Percentiles rank a stretch among this genome's conserved stretches.
Conservation (phyloP, 2,113 vertebrate species). For the Rhea pennata region DNA sequence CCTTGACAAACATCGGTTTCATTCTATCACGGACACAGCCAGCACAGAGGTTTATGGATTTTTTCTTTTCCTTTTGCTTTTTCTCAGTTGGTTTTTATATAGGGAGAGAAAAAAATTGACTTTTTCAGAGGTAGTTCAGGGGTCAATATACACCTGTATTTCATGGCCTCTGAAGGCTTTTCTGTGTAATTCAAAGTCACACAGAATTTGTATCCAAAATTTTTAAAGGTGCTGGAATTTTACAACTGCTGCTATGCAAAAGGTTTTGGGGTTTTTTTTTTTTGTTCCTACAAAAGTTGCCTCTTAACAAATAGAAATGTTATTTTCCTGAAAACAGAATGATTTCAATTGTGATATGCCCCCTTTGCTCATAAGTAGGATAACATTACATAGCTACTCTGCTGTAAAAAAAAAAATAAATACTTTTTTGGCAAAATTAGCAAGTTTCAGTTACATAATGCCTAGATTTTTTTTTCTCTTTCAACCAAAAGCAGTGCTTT, state of each 20-base stretch:
- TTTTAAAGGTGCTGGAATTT: neutral
- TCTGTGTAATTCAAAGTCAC: neutral
- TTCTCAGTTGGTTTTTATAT: neutral
- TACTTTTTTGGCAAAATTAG: neutral
- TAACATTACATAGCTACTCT: neutral
- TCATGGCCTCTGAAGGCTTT: neutral
- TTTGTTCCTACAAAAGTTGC: neutral
- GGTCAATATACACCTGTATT: neutral
- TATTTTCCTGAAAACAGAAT: neutral
- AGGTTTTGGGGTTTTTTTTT: neutral
- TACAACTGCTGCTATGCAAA: neutral
- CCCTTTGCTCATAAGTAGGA: neutral
- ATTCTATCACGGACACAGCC: neutral
- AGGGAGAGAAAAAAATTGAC: neutral
- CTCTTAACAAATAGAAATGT: neutral
- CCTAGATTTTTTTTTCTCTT: neutral
- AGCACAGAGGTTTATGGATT: neutral
- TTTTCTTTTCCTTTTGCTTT: neutral
- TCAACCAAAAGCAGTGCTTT: neutral
- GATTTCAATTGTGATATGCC: neutral
- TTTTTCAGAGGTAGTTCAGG: neutral
- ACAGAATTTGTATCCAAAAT: neutral
- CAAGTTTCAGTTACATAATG: neutral
- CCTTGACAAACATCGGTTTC: rapidly evolving
- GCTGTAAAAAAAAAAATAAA: neutral